Percentiles rank a stretch among this genome's conserved stretches.
These are phyloP conservation scores for Pseudomyrmex flavicornis DNA, from an alignment of 1,140 invertebrate genomes.

Conservation along the genomic window DNA sequence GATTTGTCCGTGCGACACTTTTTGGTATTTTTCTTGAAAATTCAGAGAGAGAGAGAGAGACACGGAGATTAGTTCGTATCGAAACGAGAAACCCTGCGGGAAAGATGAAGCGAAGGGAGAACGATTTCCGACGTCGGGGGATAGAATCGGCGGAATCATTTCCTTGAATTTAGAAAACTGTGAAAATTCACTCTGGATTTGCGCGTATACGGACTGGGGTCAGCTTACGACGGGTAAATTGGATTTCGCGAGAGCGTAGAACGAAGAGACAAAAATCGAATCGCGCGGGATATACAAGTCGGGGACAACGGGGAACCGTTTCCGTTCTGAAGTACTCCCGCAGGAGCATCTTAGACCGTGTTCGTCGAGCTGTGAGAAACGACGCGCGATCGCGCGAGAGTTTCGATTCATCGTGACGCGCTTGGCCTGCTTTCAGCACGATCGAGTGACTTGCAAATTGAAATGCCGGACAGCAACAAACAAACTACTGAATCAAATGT, in stretches of 20 bases:
- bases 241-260: slow-evolving; percentile 47
- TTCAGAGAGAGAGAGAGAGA: slow-evolving; percentile 4
- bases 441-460: slow-evolving; percentile 32
- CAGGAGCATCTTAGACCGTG: slow-evolving; percentile 30
- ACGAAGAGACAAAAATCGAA: slow-evolving; percentile 40
- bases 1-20: slow-evolving; percentile 34
- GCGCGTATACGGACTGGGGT: slow-evolving; percentile 19
- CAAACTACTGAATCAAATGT: background rate
- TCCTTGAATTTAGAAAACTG: slow-evolving; percentile 62
- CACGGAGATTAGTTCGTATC: slow-evolving; percentile 50
- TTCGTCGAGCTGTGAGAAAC: slow-evolving; percentile 22
- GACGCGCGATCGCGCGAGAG: slow-evolving; percentile 15
- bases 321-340: slow-evolving; percentile 56
- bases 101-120: slow-evolving; percentile 38
- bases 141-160: slow-evolving; percentile 56
- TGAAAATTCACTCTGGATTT: slow-evolving; percentile 56
- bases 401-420: slow-evolving; percentile 31
- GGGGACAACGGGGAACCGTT: slow-evolving; percentile 40
- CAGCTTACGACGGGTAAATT: slow-evolving; percentile 58
- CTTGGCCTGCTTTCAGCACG: background rate
- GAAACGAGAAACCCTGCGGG: background rate
- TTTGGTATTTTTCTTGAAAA: slow-evolving; percentile 31
- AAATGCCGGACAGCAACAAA: background rate
- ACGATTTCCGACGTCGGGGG: slow-evolving; percentile 24
- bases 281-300: slow-evolving; percentile 30